Conservation (phyloP, 2,888 invertebrate species). For the Barypeithes pellucidus region DNA sequence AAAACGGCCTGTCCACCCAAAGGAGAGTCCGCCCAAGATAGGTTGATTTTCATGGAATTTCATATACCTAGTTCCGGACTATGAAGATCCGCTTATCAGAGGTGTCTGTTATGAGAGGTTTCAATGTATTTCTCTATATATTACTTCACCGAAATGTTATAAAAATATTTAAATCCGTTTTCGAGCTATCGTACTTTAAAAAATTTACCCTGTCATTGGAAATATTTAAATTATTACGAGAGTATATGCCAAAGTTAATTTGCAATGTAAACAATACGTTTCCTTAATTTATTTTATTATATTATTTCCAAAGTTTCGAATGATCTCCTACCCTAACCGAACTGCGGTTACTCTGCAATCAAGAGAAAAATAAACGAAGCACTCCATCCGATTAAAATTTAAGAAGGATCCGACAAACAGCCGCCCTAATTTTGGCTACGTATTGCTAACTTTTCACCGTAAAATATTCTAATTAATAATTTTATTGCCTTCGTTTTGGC, state of each 20-base stretch:
- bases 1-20: too few relatives aligned
- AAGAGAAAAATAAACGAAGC: constrained; percentile 16
- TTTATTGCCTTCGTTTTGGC: constrained; percentile 33
- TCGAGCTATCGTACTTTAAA: too few relatives aligned
- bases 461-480: constrained; percentile 42
- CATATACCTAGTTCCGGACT: too few relatives aligned
- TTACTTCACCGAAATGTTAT: too few relatives aligned
- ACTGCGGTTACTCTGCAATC: not conserved
- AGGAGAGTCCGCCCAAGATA: too few relatives aligned
- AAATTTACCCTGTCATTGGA: too few relatives aligned
- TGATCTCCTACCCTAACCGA: not conserved
- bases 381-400: constrained; percentile 17
- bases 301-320: not conserved
- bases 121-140: too few relatives aligned
- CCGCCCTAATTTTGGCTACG: constrained; percentile 34
- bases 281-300: not conserved
- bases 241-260: not conserved
- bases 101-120: too few relatives aligned
- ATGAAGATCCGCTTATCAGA: too few relatives aligned
- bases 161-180: too few relatives aligned
- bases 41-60: too few relatives aligned
- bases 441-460: constrained; percentile 35
- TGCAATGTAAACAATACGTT: not conserved
- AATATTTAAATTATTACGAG: not conserved
- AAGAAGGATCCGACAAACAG: constrained; percentile 31